These are phyloP conservation scores for Epirrita christyi DNA, from an alignment of 2,888 invertebrate genomes.

Conservation along the genomic window DNA sequence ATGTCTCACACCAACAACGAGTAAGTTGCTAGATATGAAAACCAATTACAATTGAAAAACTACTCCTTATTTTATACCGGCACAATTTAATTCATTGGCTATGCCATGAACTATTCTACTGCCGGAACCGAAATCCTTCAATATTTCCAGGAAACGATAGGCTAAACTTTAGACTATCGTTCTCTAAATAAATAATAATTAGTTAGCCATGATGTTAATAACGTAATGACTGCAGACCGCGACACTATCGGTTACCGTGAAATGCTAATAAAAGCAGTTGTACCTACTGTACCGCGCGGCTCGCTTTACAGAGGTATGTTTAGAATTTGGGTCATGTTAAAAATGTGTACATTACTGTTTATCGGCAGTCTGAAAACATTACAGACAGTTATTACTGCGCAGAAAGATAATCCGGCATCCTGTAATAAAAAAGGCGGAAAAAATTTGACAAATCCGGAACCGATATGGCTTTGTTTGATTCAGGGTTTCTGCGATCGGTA, in stretches of 20 bases:
- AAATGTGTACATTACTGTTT: slow-evolving; percentile 36
- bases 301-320: slow-evolving; percentile 32
- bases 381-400: slow-evolving; percentile 24
- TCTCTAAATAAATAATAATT: slow-evolving; percentile 50
- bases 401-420: slow-evolving; percentile 20
- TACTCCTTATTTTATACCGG: slow-evolving; percentile 42
- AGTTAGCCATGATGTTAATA: slow-evolving; percentile 41
- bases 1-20: background rate
- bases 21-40: background rate
- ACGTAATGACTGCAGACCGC: slow-evolving; percentile 38
- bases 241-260: slow-evolving; percentile 35
- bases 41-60: slow-evolving; percentile 6
- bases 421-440: slow-evolving; percentile 28
- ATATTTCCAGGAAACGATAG: slow-evolving; percentile 56
- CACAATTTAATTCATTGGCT: slow-evolving; percentile 43
- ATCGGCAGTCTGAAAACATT: slow-evolving; percentile 25
- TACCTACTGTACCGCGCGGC: slow-evolving; percentile 27
- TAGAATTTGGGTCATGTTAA: slow-evolving; percentile 47
- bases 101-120: slow-evolving; percentile 48
- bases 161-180: too few species aligned
- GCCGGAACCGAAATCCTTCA: slow-evolving; percentile 62
- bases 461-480: slow-evolving; percentile 31
- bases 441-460: slow-evolving; percentile 32
- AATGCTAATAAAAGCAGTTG: slow-evolving; percentile 38
- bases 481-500: slow-evolving; percentile 19